Evolutionary conservation across 1,140 invertebrate genomes (phyloP), one percentile per base, ranked within the genome.

Genomic region (Brachionus rubens): DNA sequence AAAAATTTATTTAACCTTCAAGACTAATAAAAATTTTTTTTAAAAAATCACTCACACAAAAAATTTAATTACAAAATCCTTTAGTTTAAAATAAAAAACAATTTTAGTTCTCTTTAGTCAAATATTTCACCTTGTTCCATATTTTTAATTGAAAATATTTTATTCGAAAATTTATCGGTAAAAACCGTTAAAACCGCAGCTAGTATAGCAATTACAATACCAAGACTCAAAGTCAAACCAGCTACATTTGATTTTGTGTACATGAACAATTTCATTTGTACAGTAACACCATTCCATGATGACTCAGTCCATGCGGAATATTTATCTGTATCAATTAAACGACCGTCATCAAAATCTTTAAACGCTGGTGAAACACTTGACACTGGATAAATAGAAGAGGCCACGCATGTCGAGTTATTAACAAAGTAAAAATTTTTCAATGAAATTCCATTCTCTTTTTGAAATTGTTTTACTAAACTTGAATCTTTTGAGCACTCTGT

Each of bases 191-290:
- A 3, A 43, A 65, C 40, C 12, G 43, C 21, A 24, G 59, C 59
- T n/a, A 65, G 43, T 24, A 65, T 24, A 43, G 41, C 19, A 12
- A 36, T 14, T 24, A 65, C 59, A 65, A 65, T 41, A 12, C 59
- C 59, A 10, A 65, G 19, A 26, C 59, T 65, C 26, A 65, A 4
- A 24, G 59, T 65, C 7, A 65, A 21, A 9, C 36, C 59, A 21
- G 59, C 33, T 2, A 65, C 41, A 5, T 24, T 65, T 21, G 59
- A 21, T 24, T 19, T 43, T 14, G 59, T 21, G 10, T 24, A 65
- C 59, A 72, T 72, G 30, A 50, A 72, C 24, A 72, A 33, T 72
- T 41, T 48, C 68, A 72, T 72, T 50, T 72, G 68, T 7, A 72
- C 36, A 48, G 24, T 16, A 10, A 50, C 50, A 14, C 68, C 68